phyloP scores from a whole-genome alignment of 2,797 vertebrate genomes.

The Thamnophis elegans region DNA sequence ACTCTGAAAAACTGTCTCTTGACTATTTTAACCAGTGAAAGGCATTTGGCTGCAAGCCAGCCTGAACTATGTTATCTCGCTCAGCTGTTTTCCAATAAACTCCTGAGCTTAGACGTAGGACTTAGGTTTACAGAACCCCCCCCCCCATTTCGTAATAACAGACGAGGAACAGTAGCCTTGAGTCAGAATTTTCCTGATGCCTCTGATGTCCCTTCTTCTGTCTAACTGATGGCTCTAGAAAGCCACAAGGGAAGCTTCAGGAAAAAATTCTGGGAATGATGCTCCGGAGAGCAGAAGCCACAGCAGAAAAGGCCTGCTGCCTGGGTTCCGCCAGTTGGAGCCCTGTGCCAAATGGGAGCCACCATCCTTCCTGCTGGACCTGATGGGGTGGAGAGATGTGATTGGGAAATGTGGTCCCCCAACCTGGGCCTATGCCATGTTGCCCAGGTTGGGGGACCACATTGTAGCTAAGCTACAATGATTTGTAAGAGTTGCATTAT shows the following conservation, averaged over 20 bases:
- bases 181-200: background rate
- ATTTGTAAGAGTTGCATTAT: background rate
- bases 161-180: background rate
- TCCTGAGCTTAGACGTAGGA: conserved; percentile 35
- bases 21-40: conserved; percentile 5
- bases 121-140: background rate
- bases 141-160: background rate
- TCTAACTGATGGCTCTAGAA: background rate
- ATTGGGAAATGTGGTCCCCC: background rate
- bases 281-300: background rate
- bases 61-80: background rate
- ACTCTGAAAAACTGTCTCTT: conserved; percentile 7
- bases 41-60: background rate
- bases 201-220: background rate
- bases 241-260: background rate
- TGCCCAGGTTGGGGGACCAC: no score
- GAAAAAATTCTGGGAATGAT: background rate
- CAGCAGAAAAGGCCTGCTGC: background rate
- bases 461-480: background rate
- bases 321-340: background rate
- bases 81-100: conserved; percentile 42
- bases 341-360: background rate
- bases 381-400: background rate
- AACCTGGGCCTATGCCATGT: background rate
- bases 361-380: background rate